phyloP scores from a whole-genome alignment of 2,797 vertebrate genomes.

The Eurystomus glaucurus region DNA sequence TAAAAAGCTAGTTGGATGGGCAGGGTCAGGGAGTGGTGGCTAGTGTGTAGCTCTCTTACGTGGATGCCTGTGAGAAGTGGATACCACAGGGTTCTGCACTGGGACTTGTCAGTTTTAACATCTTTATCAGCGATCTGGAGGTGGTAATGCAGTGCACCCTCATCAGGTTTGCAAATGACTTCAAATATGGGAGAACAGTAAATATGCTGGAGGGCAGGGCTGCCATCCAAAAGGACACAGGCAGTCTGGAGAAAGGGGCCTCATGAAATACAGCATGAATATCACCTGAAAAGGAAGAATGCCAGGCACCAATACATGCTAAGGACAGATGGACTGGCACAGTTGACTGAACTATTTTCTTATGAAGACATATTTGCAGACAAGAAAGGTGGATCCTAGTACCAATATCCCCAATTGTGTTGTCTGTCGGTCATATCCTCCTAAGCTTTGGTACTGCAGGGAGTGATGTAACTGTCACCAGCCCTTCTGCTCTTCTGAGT shows the following conservation, averaged over 20 bases:
- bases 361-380: background rate
- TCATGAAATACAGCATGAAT: background rate
- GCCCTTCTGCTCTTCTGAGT: background rate
- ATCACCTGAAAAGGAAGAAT: background rate
- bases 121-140: background rate
- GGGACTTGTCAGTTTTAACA: background rate
- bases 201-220: background rate
- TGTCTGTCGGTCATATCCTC: background rate
- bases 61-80: background rate
- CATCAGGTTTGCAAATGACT: background rate
- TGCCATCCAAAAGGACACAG: background rate
- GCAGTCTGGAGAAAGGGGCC: background rate
- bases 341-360: background rate
- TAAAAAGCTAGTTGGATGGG: background rate
- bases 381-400: background rate
- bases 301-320: background rate
- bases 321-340: background rate
- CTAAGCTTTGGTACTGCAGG: background rate
- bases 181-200: background rate
- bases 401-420: background rate
- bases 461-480: background rate
- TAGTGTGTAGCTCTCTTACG: fast-evolving
- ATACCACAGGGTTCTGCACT: background rate
- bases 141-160: background rate
- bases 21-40: background rate